phyloP scores from a whole-genome alignment of 2,888 invertebrate species.

The Julus scandinavius region DNA sequence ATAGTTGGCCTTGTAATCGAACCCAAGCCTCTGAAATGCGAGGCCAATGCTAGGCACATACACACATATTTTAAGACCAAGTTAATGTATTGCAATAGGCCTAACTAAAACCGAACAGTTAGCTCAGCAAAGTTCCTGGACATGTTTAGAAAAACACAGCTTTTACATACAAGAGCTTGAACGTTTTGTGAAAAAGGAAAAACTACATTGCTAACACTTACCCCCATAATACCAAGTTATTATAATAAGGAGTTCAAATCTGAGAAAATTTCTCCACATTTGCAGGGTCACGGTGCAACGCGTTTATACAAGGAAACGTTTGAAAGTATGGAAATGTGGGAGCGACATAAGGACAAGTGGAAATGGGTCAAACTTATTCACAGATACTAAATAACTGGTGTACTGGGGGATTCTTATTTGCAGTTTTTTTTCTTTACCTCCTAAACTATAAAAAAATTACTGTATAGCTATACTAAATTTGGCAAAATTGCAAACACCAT shows the following conservation, averaged over 20 bases:
- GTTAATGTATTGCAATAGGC: background rate
- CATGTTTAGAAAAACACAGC: background rate
- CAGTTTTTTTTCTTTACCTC: background rate
- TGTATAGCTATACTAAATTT: background rate
- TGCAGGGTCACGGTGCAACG: background rate
- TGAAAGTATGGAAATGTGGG: background rate
- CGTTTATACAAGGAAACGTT: background rate
- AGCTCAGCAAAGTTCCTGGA: background rate
- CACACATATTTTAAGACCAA: too few species aligned
- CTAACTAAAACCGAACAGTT: background rate
- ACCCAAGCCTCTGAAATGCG: background rate
- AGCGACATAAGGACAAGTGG: background rate
- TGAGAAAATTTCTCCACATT: background rate
- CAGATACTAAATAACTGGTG: background rate
- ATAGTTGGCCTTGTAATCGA: background rate
- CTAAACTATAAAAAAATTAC: background rate
- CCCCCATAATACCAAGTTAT: background rate
- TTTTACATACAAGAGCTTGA: background rate
- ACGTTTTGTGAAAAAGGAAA: background rate
- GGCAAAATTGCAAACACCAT: background rate
- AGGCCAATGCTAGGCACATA: background rate
- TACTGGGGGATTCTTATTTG: background rate
- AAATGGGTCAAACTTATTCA: background rate
- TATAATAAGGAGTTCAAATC: background rate
- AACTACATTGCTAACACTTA: background rate